phyloP scores from a whole-genome alignment of 2,113 vertebrate genomes.

The Malurus elegans region DNA sequence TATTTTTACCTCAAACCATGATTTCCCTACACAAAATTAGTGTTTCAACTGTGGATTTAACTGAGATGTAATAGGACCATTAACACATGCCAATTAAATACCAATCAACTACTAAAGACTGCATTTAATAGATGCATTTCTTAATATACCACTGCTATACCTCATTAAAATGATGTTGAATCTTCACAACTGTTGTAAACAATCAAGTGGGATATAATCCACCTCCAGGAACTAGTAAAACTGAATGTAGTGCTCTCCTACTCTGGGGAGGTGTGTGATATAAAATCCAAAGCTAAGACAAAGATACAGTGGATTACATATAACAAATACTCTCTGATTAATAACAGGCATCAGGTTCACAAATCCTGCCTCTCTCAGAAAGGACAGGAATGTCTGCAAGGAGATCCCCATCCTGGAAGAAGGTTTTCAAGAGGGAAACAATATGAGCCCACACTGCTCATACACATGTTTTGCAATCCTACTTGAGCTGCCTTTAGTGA shows the following conservation, averaged over 20 bases:
- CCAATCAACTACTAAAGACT: neutral
- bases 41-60: neutral
- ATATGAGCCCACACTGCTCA: neutral
- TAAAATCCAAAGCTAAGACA: neutral
- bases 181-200: slow-evolving; percentile 19
- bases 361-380: neutral
- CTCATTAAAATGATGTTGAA: slow-evolving; percentile 52
- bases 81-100: slow-evolving; percentile 39
- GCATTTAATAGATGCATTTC: slow-evolving; percentile 23
- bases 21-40: slow-evolving; percentile 38
- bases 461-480: neutral
- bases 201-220: slow-evolving; percentile 43
- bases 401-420: neutral
- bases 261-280: neutral
- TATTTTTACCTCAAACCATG: neutral
- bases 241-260: neutral
- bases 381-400: neutral
- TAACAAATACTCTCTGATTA: neutral
- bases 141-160: neutral
- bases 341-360: neutral
- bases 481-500: neutral
- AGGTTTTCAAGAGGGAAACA: neutral
- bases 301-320: neutral
- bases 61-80: slow-evolving; percentile 29
- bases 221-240: slow-evolving; percentile 22